Conservation (phyloP, 1,140 invertebrate genomes). For the Lethocerus indicus region DNA sequence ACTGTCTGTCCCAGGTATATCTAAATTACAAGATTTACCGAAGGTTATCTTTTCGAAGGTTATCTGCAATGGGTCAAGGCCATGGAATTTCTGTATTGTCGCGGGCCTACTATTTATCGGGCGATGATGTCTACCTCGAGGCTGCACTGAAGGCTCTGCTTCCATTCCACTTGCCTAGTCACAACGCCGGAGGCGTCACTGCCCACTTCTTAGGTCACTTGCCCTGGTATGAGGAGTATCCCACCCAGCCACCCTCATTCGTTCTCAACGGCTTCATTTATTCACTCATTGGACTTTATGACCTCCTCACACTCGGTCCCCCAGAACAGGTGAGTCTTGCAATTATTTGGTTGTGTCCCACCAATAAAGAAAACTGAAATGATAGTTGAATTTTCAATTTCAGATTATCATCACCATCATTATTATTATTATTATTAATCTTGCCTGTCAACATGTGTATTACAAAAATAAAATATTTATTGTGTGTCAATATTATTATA, state of each 20-base stretch:
- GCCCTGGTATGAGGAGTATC: constrained; percentile 95
- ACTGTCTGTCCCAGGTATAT: too few species aligned
- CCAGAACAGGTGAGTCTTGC: too few species aligned
- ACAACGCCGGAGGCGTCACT: constrained; percentile 56
- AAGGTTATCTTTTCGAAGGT: constrained; percentile 37
- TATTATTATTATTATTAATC: too few species aligned
- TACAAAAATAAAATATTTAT: too few species aligned
- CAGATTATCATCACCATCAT: too few species aligned
- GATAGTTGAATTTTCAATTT: too few species aligned
- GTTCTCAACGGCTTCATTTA: constrained; percentile 99
- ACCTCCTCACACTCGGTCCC: constrained; percentile 13
- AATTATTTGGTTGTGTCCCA: too few species aligned
- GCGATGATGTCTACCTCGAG: constrained; percentile 56
- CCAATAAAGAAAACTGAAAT: too few species aligned
- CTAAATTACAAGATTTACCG: too few species aligned
- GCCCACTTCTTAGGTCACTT: constrained; percentile 61
- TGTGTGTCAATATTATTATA: too few species aligned
- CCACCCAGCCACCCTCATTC: constrained; percentile 84
- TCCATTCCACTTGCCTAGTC: constrained; percentile 55
- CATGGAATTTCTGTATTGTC: constrained; percentile 88
- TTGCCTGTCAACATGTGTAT: too few species aligned
- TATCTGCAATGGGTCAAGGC: constrained; percentile 95
- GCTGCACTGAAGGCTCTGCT: constrained; percentile 63
- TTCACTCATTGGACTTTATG: constrained; percentile 64
- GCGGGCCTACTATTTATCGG: constrained; percentile 70